Conservation (phyloP, 2,888 invertebrate genomes). For the Punctoribates punctum region DNA sequence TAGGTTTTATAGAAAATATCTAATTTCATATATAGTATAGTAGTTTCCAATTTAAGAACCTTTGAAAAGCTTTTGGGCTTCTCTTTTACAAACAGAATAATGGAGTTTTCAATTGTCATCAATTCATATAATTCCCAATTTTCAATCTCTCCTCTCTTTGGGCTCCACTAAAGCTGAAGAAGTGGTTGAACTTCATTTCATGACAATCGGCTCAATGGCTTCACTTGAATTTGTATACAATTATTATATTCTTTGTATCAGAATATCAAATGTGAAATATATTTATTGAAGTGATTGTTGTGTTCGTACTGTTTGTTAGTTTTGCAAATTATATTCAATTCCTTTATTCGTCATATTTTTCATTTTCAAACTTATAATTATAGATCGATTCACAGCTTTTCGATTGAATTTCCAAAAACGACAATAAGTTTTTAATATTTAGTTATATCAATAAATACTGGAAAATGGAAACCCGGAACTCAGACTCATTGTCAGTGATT, state of each 20-base stretch:
- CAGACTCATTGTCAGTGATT: not conserved
- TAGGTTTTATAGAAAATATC: slow-evolving; percentile 33
- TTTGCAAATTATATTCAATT: slow-evolving; percentile 16
- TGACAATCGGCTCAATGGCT: slow-evolving; percentile 26
- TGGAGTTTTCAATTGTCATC: slow-evolving; percentile 29
- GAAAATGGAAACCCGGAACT: slow-evolving; percentile 25
- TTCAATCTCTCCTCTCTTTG: not conserved
- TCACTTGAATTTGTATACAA: slow-evolving; percentile 30
- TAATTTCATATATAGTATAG: slow-evolving; percentile 23
- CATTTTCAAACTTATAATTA: slow-evolving; percentile 6
- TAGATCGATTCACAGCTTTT: slow-evolving; percentile 17
- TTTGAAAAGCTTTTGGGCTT: slow-evolving; percentile 6
- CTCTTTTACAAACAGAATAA: slow-evolving; percentile 24
- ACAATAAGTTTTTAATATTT: not conserved
- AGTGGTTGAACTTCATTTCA: slow-evolving; percentile 28
- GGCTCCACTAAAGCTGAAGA: not conserved
- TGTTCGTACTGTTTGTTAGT: slow-evolving; percentile 1
- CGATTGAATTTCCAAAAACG: not conserved
- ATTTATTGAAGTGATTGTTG: slow-evolving; percentile 10
- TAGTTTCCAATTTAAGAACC: slow-evolving; percentile 12
- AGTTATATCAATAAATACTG: not conserved
- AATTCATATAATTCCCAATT: slow-evolving; percentile 25
- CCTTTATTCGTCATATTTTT: not conserved
- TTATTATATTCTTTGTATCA: not conserved
- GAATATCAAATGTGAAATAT: slow-evolving; percentile 4